Percentiles rank a stretch among this genome's conserved stretches.
Evolutionary conservation across 2,797 vertebrate genomes (phyloP).

Genomic region (Hapalemur alaotrensis): DNA sequence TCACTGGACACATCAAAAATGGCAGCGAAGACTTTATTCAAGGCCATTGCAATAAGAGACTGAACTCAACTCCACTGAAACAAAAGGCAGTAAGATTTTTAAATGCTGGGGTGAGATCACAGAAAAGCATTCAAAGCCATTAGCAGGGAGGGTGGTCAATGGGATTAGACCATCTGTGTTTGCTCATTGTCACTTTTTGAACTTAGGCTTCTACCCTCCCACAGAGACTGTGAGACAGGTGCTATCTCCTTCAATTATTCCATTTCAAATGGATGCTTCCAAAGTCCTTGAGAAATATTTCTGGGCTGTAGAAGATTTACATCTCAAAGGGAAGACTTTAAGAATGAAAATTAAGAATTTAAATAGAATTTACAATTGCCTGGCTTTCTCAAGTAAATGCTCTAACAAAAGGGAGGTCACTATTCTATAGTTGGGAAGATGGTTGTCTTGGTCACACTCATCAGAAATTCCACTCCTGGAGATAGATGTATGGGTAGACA

Average conservation of each 20-base stretch:
- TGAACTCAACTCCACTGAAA: conserved; percentile 5
- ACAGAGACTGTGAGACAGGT: neutral
- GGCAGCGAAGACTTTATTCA: neutral
- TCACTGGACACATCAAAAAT: neutral
- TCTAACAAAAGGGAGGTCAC: neutral
- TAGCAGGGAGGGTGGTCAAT: neutral
- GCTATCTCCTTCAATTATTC: neutral
- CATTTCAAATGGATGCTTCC: neutral
- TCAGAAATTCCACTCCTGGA: neutral
- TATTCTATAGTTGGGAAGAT: neutral
- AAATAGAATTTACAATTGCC: neutral
- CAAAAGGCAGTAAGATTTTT: neutral
- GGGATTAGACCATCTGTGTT: neutral
- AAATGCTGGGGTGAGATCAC: neutral
- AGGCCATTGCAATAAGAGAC: neutral
- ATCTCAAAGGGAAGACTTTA: neutral
- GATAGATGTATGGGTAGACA: neutral
- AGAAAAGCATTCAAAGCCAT: neutral
- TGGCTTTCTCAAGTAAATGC: neutral
- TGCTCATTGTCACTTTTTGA: neutral
- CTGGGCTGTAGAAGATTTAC: neutral
- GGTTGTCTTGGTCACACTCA: neutral
- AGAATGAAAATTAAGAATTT: neutral
- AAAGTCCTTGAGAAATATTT: neutral
- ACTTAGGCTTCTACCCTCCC: neutral